These are phyloP conservation scores for Galaxias olidus DNA, from an alignment of 2,797 vertebrate genomes.

Conservation along the genomic window DNA sequence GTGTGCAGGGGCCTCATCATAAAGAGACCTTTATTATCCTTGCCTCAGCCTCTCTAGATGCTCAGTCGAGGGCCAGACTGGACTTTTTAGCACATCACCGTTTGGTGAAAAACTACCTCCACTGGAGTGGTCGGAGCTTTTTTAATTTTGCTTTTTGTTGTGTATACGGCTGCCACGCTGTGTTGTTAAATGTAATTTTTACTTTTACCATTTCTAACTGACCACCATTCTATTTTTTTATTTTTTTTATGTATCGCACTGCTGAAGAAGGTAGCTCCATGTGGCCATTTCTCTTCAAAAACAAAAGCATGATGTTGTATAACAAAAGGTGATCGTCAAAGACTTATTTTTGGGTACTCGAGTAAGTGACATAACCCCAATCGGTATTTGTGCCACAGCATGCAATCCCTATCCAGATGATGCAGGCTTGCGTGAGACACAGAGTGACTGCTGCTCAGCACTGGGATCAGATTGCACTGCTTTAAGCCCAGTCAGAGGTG, in stretches of 20 bases:
- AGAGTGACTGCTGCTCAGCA: constrained; percentile 60
- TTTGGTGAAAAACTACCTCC: constrained; percentile 70
- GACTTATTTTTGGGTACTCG: no score
- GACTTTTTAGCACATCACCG: constrained; percentile 72
- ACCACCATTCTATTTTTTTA: no score
- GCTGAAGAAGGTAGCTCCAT: no score
- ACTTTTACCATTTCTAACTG: no score
- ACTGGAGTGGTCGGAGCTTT: no score
- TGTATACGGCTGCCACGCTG: no score
- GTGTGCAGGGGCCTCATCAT: constrained; percentile 77
- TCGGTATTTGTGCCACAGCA: constrained; percentile 13
- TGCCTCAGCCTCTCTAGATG: constrained; percentile 61
- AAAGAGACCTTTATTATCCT: constrained; percentile 78
- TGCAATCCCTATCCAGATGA: constrained; percentile 35
- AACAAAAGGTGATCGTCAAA: no score
- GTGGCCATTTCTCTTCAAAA: no score
- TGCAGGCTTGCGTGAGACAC: constrained; percentile 49
- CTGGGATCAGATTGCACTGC: constrained; percentile 68
- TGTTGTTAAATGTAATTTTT: no score
- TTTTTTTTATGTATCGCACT: no score
- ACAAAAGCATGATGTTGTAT: no score
- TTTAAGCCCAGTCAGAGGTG: constrained; percentile 65
- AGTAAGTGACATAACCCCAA: background rate
- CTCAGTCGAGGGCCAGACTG: constrained; percentile 72
- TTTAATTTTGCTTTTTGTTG: no score